Evolutionary conservation across 2,113 vertebrate genomes (phyloP).

Genomic region (Psephotus haematonotus): DNA sequence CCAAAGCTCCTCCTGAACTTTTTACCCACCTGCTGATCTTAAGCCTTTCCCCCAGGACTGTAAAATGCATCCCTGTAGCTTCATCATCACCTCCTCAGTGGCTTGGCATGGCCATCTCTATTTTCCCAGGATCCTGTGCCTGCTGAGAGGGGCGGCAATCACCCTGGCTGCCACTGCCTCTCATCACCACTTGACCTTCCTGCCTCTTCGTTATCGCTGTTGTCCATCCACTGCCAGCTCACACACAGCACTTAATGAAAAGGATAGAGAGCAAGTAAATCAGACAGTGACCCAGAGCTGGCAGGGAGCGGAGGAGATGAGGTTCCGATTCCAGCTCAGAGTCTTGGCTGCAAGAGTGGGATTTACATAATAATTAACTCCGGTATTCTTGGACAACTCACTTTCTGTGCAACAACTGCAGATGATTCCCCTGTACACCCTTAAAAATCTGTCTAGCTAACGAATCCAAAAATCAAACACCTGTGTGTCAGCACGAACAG

Average conservation of each 20-base stretch:
- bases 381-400: slow-evolving; percentile 35
- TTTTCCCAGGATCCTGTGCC: accelerated
- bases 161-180: accelerated
- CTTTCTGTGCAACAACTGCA: slow-evolving; percentile 45
- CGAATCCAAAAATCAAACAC: slow-evolving; percentile 65
- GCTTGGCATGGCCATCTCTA: accelerated
- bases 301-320: background rate
- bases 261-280: background rate
- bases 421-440: slow-evolving; percentile 67
- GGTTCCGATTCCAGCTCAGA: background rate
- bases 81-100: background rate
- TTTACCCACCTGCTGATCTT: background rate
- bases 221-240: background rate
- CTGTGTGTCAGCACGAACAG: slow-evolving; percentile 73
- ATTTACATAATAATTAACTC: slow-evolving; percentile 70
- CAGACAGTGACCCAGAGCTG: background rate
- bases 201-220: accelerated
- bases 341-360: background rate
- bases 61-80: accelerated
- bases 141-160: background rate
- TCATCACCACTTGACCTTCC: background rate
- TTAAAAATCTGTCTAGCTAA: slow-evolving; percentile 71
- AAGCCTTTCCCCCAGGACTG: background rate
- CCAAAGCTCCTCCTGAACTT: background rate
- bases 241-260: background rate